Evolutionary conservation across 2,113 vertebrate genomes (phyloP), one percentile per base, ranked within the genome.

Genomic region (Ceyx melanurus): DNA sequence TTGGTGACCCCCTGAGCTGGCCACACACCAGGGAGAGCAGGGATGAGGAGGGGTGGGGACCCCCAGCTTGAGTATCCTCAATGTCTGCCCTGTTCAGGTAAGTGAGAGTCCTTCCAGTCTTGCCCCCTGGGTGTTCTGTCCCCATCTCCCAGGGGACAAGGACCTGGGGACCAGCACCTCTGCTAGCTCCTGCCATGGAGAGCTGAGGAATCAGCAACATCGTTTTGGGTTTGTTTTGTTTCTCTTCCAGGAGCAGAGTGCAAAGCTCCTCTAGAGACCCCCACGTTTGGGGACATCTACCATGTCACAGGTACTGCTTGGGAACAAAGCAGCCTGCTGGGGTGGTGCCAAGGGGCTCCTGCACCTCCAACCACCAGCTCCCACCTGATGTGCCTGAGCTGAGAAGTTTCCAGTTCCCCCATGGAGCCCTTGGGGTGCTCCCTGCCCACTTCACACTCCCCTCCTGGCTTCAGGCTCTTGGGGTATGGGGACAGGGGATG

Each of bases 261-360:
- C 68, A 76, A 28, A 70, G 42, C 18, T 28, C 37, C 43, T 46
- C 82, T 28, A 31, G 77, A 89, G 48, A 28, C 45, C 53, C 94
- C 94, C 64, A 45, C 37, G 0, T 95, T 95, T 33, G 94, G 91
- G 65, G 91, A 95, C 43, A 18, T 95, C 82, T 95, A 95, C 45
- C 94, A 95, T 0, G 94, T 95, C 73, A 86, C 89, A 95, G 94
- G 94, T 95, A 93, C 68, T 0, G 4, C 46, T 6, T 0, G 2
- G 68, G 68, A 37, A 62, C 0, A 0, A 13, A 42, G 10, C 4
- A 10, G 23, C 29, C 23, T 2, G 1, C n/a, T 12, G 53, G 17
- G 37, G 9, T 0, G 3, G 31, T 60, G 29, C 68, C 25, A 11
- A 26, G 22, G 25, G 20, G 19, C 9, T 50, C 58, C 25, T 16